These are phyloP conservation scores for Exocentrus adspersus DNA, from an alignment of 2,888 invertebrate species.

Conservation along the genomic window DNA sequence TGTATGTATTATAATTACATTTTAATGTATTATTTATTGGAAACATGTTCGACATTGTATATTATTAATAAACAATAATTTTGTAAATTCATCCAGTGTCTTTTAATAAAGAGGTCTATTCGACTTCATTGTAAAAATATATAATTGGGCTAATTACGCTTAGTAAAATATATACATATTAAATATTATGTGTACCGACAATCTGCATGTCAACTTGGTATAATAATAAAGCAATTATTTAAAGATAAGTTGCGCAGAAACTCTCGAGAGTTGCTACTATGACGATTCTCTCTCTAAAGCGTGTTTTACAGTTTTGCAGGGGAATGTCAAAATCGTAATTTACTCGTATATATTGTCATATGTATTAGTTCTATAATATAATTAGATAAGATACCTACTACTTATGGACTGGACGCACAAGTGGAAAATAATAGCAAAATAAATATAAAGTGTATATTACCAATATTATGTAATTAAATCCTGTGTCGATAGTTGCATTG, in stretches of 20 bases:
- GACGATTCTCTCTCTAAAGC: constrained; percentile 1
- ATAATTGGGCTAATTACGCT: constrained; percentile 3
- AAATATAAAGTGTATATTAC: neutral
- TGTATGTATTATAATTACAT: neutral
- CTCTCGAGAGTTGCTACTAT: neutral
- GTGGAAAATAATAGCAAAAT: constrained; percentile 14
- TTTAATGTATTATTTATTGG: neutral
- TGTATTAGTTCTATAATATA: neutral
- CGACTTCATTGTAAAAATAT: neutral
- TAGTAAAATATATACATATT: constrained; percentile 7
- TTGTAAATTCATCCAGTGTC: neutral
- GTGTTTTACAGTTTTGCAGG: constrained; percentile 17
- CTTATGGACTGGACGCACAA: constrained; percentile 1
- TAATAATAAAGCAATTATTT: constrained; percentile 8
- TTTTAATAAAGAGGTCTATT: neutral
- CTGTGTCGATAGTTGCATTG: constrained; percentile 18
- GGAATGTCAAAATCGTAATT: neutral
- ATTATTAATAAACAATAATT: neutral
- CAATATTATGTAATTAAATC: constrained; percentile 1
- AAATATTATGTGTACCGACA: constrained; percentile 16
- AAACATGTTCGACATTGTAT: neutral
- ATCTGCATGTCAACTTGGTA: constrained; percentile 15
- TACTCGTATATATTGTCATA: neutral
- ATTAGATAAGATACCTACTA: neutral
- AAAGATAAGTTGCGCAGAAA: neutral